A percentile compares a stretch with the other conserved stretches of the same genome.
Evolutionary conservation across 2,113 vertebrate species (phyloP).

Genomic region (Aleadryas rufinucha): DNA sequence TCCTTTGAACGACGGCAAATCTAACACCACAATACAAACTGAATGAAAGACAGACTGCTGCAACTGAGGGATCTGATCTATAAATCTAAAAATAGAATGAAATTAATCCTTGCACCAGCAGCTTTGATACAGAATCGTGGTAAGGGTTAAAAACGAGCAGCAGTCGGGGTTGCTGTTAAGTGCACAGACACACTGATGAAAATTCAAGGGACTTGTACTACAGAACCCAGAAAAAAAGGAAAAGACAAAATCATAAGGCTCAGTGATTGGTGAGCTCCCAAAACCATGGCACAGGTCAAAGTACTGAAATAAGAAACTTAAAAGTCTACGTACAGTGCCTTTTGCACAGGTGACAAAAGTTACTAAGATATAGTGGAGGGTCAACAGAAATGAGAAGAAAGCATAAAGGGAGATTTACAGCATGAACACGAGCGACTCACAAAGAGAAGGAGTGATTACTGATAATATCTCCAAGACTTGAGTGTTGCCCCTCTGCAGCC

Average conservation of each 20-base stretch:
- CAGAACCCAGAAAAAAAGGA: neutral
- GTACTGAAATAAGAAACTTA: neutral
- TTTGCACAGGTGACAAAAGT: constrained; percentile 11
- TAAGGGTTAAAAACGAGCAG: neutral
- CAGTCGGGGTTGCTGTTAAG: neutral
- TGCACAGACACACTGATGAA: neutral
- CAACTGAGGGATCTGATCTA: neutral
- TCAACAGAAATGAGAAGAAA: neutral
- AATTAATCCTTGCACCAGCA: neutral
- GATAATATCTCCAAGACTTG: neutral
- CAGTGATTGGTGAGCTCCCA: constrained; percentile 15
- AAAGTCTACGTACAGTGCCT: neutral
- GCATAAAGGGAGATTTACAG: neutral
- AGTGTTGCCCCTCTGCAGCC: neutral
- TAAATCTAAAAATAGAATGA: neutral
- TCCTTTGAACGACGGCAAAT: neutral
- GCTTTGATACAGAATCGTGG: neutral
- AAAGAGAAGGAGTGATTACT: neutral
- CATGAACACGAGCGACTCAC: neutral
- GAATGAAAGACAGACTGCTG: neutral
- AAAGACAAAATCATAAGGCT: neutral
- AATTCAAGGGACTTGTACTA: neutral
- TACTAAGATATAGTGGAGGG: neutral
- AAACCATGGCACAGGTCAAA: constrained; percentile 6
- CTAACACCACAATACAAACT: neutral